A percentile compares a stretch with the other conserved stretches of the same genome.
phyloP scores from a whole-genome alignment of 1,140 invertebrate species.

The Hyphantria cunea region DNA sequence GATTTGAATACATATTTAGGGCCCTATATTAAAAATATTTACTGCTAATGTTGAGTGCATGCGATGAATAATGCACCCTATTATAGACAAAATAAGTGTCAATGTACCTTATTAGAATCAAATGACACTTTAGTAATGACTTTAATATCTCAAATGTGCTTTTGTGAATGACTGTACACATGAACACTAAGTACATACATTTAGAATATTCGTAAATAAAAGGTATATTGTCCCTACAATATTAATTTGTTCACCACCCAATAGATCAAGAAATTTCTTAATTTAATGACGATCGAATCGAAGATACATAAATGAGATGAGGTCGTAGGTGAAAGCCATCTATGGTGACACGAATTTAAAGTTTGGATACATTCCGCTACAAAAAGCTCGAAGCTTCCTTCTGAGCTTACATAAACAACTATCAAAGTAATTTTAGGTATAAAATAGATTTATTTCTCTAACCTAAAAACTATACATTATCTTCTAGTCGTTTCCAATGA shows the following conservation, averaged over 20 bases:
- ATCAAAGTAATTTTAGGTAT: slow-evolving; percentile 48
- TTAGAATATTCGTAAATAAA: slow-evolving; percentile 18
- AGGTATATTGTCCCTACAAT: slow-evolving; percentile 24
- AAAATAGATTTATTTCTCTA: slow-evolving; percentile 78
- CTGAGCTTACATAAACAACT: slow-evolving; percentile 46
- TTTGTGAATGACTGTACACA: slow-evolving; percentile 15
- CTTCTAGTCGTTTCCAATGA: slow-evolving; percentile 37
- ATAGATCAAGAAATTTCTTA: slow-evolving; percentile 9
- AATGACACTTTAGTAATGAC: too few species aligned
- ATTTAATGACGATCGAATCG: slow-evolving; percentile 8
- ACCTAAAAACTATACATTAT: slow-evolving; percentile 56
- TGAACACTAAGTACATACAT: not conserved
- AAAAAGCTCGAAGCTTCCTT: slow-evolving; percentile 60
- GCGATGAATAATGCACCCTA: too few species aligned
- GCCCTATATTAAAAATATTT: too few species aligned
- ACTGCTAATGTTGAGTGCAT: too few species aligned
- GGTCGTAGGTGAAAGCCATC: slow-evolving; percentile 43
- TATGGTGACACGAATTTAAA: slow-evolving; percentile 39
- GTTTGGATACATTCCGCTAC: slow-evolving; percentile 49
- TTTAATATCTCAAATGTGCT: too few species aligned
- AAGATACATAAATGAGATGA: slow-evolving; percentile 31
- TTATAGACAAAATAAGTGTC: too few species aligned
- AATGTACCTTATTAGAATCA: too few species aligned
- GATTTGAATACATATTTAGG: too few species aligned
- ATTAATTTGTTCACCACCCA: too few species aligned